Base-by-base conservation (phyloP, 2,113 vertebrate genomes). In the Ibidorhyncha struthersii region DNA sequence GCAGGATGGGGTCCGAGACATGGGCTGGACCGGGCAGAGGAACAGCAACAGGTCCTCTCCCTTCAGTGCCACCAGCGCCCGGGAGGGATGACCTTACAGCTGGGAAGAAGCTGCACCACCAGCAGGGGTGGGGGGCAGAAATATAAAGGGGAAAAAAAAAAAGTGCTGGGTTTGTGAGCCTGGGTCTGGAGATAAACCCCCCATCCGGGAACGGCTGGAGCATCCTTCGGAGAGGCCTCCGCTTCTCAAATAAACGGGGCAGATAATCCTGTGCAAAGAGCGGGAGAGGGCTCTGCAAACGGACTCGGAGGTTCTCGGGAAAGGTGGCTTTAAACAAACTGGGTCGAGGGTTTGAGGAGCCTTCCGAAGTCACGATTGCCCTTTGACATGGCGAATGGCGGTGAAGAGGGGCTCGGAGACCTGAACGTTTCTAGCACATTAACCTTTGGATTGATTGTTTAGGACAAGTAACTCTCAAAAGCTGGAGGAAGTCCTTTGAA, bases 161-260 rank as follows among this genome's bases (percentile, higher is more conserved):
- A 49, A 11, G 58, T 49, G 50, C 67, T 83, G 40, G 59, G 76
- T 94, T 92, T 83, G 86, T 8, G 45, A 97, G 88, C 86, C 82
- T 89, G 62, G n/a, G 36, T 79, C 34, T 97, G 71, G 87, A 98
- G 97, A 92, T 61, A 94, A 88, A 95, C 94, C 58, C 77, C 92
- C 19, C 10, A 19, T 10, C 52, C 67, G 47, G 17, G 65, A 66
- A 30, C 21, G 43, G 63, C 84, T 52, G 69, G 45, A 93, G 80
- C 76, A 94, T 87, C 92, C 71, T 82, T 74, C 0, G 2, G 86
- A 85, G 83, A 86, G 77, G 58, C 62, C 73, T 80, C 52, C 36
- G 45, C 81, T 90, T 95, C 87, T 66, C 80, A 22, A 32, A 83
- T 30, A 4, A 36, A 86, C 53, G 27, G 80, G 62, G 73, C 74